phyloP scores from a whole-genome alignment of 2,113 vertebrate genomes.

The Calypte anna region DNA sequence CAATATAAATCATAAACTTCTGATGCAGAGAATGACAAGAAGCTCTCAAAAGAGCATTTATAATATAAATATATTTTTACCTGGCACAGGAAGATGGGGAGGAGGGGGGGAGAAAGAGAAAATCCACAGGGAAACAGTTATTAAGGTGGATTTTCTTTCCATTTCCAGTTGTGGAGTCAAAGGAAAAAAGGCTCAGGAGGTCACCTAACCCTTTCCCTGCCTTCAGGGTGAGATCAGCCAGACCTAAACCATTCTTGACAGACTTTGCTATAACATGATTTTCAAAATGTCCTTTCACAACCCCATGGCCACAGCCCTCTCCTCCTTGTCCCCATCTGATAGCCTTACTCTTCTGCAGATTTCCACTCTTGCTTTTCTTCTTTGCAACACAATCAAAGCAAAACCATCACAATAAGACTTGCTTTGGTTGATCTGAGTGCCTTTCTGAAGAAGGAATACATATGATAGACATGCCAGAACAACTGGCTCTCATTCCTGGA shows the following conservation, averaged over 20 bases:
- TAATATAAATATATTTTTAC: neutral
- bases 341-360: neutral
- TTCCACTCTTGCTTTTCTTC: neutral
- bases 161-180: neutral
- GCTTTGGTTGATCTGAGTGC: neutral
- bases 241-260: conserved; percentile 36
- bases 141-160: neutral
- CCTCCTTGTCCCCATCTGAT: neutral
- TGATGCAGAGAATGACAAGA: neutral
- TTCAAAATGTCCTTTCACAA: neutral
- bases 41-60: neutral
- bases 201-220: neutral
- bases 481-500: neutral
- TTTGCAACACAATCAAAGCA: accelerated
- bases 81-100: neutral
- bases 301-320: neutral
- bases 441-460: neutral
- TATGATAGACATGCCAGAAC: neutral
- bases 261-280: neutral
- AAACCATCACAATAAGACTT: neutral
- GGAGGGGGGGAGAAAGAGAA: neutral
- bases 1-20: conserved; percentile 30
- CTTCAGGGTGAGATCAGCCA: neutral
- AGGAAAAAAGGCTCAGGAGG: neutral
- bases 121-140: neutral